Base-by-base conservation (phyloP, 2,888 invertebrate genomes). In the Trichogramma dendrolimi region DNA sequence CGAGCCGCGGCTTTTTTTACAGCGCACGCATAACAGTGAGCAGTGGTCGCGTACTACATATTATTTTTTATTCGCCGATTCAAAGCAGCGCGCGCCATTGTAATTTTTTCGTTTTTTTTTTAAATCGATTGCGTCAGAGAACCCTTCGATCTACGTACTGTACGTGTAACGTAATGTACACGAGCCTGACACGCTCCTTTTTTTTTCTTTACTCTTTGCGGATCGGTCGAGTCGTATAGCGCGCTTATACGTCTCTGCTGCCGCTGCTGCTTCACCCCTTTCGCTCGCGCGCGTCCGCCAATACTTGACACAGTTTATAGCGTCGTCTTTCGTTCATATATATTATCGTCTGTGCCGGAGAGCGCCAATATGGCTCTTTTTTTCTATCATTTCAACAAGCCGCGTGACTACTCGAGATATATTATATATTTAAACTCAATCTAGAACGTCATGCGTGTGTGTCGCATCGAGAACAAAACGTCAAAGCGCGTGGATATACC, bases 41-140 rank as follows among this genome's bases (percentile, higher is more conserved):
- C 27, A 27, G 27, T 27, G 27, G 27, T 27, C 27, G 27, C 27
- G 27, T 27, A 27, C 27, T 27, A 27, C 27, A 3, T 3, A 27
- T 27, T 27, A 27, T 27, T 27, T 27, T 27, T 27, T 27, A 27
- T 27, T 27, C 27, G 27, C 27, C 27, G 27, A 27, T 27, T 27
- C 27, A 27, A 27, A 27, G 27, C 27, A 27, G 75, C 73, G 75
- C 71, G 73, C 71, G 65, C 75, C 74, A 77, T 77, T 78, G 77
- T 77, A 72, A 78, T 77, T 78, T 27, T 27, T 27, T 27, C 27
- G 27, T 27, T 27, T 27, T 27, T 27, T 27, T 27, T 77, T 73
- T 75, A 77, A 78, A 75, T 78, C 72, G 72, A 67, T 68, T 71
- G 69, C 70, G 71, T 63, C 70, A 64, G 64, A 65, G 63, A 57